Evolutionary conservation across 2,797 vertebrate genomes (phyloP).

Genomic region (Chelmon rostratus): DNA sequence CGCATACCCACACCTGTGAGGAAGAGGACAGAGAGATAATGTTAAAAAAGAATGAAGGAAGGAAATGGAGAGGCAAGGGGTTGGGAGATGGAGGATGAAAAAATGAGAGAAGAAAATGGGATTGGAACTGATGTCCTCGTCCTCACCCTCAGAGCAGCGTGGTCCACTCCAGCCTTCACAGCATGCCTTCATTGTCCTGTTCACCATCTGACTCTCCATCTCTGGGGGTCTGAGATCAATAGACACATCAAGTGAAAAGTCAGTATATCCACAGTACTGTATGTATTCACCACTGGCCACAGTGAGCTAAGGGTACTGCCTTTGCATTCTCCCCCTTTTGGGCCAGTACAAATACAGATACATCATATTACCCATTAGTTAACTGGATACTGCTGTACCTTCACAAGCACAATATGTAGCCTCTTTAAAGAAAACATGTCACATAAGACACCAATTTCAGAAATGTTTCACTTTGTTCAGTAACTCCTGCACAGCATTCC

Average conservation of each 20-base stretch:
- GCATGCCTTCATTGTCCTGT: constrained; percentile 85
- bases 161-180: constrained; percentile 91
- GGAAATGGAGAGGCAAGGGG: not conserved
- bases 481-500: not conserved
- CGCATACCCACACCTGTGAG: constrained; percentile 68
- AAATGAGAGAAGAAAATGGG: not conserved
- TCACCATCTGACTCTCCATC: constrained; percentile 77
- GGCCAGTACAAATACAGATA: not conserved
- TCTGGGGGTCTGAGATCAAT: constrained; percentile 84
- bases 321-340: not conserved
- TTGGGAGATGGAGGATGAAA: not conserved
- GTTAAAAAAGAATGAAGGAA: not conserved
- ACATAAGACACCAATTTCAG: not conserved
- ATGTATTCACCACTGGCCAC: not conserved
- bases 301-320: not conserved
- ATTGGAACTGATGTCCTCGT: not conserved
- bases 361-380: not conserved
- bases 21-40: not conserved
- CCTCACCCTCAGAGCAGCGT: constrained; percentile 88
- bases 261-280: not conserved
- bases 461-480: not conserved
- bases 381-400: not conserved
- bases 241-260: constrained; percentile 16
- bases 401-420: not conserved
- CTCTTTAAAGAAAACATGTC: not conserved